Base-by-base conservation (phyloP, 2,888 invertebrate genomes). In the Tortricodes alternella region DNA sequence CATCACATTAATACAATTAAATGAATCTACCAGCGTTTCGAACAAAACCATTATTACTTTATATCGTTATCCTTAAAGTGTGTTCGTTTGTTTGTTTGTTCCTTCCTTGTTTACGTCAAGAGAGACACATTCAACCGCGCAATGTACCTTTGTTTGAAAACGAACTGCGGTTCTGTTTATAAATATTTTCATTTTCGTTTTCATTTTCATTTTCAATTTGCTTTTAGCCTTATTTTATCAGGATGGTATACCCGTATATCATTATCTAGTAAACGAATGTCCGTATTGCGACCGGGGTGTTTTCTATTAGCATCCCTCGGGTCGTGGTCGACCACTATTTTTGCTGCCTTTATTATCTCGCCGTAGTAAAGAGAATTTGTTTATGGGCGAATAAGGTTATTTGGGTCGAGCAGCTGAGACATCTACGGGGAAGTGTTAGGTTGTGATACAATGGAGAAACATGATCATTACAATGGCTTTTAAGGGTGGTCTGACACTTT, bases 281-380 rank as follows among this genome's bases (percentile, higher is more conserved):
- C 18, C 29, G 16, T 48, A 8, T n/a, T n/a, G n/a, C 7, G 32
- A 32, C 13, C 24, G 11, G 48, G 34, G 29, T 37, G 41, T 43
- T 49, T 50, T 29, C 34, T 60, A 58, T 56, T 59, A 44, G 15
- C 56, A 39, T 53, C 35, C 50, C 53, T 27, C 41, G 23, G 58
- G 62, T 66, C 76, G 79, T 65, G 83, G 82, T 61, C 64, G 72
- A 75, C 83, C 83, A 81, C 81, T 80, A 80, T 82, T 83, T 81
- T 83, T 82, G 79, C 64, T 66, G 72, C 74, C 76, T 83, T 82
- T 82, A 82, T 80, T 81, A 82, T 74, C 71, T 62, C 65, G 63
- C 67, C 66, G 74, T 76, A 81, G 80, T 83, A 82, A 81, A 82
- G 74, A 68, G 69, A 79, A 81, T 83, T 78, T 82, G 82, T 81